Conservation (phyloP, 1,140 invertebrate genomes). For the Chionoecetes opilio region DNA sequence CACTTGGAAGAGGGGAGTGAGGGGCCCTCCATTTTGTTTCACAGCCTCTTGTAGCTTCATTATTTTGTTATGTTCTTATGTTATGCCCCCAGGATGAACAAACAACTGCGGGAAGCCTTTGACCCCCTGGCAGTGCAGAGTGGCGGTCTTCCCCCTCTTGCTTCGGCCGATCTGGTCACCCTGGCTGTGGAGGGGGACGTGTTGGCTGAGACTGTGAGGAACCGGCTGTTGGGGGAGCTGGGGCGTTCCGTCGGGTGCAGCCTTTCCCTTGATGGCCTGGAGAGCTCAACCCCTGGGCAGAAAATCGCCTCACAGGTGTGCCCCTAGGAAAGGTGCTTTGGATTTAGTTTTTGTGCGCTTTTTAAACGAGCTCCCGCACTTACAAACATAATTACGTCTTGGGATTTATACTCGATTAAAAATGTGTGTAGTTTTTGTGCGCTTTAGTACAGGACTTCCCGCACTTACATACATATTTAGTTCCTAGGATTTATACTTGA, state of each 20-base stretch:
- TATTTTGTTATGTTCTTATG: no score
- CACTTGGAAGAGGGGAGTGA: no score
- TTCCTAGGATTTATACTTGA: no score
- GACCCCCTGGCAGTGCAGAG: conserved; percentile 81
- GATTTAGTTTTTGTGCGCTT: no score
- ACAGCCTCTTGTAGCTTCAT: no score
- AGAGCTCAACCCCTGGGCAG: conserved; percentile 82
- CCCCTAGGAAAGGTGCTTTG: neutral
- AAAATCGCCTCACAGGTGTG: conserved; percentile 82
- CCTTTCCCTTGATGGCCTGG: conserved; percentile 77
- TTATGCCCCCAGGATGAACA: conserved; percentile 82
- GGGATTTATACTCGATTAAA: no score
- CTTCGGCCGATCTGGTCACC: conserved; percentile 73
- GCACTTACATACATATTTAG: no score
- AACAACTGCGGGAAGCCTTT: conserved; percentile 83
- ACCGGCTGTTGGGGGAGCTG: conserved; percentile 81
- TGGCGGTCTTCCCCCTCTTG: conserved; percentile 49
- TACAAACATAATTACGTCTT: no score
- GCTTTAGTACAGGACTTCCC: no score
- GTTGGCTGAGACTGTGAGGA: conserved; percentile 69
- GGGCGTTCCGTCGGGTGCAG: conserved; percentile 79
- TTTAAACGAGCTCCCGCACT: no score
- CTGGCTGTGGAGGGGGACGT: conserved; percentile 65
- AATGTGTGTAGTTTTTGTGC: no score
- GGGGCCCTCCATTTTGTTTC: no score